Conservation (phyloP, 2,888 invertebrate genomes). For the Chrysolina haemoptera region DNA sequence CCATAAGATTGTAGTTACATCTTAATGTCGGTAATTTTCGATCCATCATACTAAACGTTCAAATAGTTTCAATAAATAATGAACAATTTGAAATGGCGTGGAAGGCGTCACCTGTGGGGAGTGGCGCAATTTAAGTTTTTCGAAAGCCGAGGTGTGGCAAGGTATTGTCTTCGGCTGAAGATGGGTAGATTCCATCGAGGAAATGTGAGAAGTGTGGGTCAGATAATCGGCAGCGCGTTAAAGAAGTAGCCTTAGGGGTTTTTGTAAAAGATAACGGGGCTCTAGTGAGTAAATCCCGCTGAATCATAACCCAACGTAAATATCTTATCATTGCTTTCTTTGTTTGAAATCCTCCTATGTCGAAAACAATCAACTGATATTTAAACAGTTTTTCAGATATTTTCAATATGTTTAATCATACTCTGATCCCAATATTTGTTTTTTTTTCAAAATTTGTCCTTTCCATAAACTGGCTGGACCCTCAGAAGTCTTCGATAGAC, state of each 20-base stretch:
- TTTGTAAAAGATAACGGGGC: not conserved
- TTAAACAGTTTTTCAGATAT: no score
- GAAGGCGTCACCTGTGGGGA: constrained; percentile 34
- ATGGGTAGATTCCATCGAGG: constrained; percentile 38
- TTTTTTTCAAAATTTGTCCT: no score
- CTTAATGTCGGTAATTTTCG: constrained; percentile 6
- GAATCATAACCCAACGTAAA: not conserved
- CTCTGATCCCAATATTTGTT: no score
- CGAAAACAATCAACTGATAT: no score
- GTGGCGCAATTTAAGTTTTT: constrained; percentile 41
- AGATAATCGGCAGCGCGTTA: not conserved
- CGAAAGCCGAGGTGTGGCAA: constrained; percentile 31
- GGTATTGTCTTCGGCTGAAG: constrained; percentile 44
- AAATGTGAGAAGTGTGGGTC: constrained; percentile 24
- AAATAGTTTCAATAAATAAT: constrained; percentile 42
- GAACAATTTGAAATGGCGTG: constrained; percentile 34
- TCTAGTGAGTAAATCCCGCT: not conserved
- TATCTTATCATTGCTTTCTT: not conserved
- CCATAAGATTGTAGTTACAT: constrained; percentile 20
- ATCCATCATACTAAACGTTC: constrained; percentile 36
- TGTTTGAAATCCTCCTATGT: not conserved
- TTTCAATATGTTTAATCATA: no score
- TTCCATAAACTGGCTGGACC: no score
- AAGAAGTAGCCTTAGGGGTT: constrained; percentile 21
- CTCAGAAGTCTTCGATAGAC: no score